A percentile compares a stretch with the other conserved stretches of the same genome.
These are phyloP conservation scores for Gymnorhina tibicen DNA, from an alignment of 2,113 vertebrate genomes.

Conservation along the genomic window DNA sequence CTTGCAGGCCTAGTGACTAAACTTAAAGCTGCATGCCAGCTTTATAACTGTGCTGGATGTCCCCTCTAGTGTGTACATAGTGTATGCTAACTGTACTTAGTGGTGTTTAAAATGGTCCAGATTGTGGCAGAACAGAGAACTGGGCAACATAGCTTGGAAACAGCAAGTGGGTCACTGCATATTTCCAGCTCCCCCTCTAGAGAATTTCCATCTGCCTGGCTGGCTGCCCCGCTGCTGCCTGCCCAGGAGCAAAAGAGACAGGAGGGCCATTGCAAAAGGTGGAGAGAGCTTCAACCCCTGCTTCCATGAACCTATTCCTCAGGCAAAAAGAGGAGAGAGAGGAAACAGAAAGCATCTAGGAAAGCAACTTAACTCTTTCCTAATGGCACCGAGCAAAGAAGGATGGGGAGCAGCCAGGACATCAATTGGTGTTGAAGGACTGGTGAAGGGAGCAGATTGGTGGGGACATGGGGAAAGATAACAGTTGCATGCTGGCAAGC, in stretches of 20 bases:
- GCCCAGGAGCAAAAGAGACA: background rate
- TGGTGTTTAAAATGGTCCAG: background rate
- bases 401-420: background rate
- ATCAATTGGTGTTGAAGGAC: background rate
- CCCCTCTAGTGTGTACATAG: background rate
- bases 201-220: background rate
- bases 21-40: background rate
- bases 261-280: background rate
- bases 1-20: background rate
- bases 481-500: background rate
- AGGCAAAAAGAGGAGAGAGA: background rate
- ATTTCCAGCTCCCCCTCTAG: background rate
- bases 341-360: background rate
- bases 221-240: background rate
- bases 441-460: background rate
- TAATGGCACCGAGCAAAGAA: fast-evolving
- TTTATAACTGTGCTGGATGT: background rate
- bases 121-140: background rate
- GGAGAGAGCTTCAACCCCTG: background rate
- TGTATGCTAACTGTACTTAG: background rate
- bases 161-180: background rate
- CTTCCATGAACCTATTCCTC: background rate
- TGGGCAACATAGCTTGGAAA: background rate
- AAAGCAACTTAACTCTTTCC: background rate
- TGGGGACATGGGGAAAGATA: background rate